These are phyloP conservation scores for Eueides isabella DNA, from an alignment of 1,140 invertebrate species.

Conservation along the genomic window DNA sequence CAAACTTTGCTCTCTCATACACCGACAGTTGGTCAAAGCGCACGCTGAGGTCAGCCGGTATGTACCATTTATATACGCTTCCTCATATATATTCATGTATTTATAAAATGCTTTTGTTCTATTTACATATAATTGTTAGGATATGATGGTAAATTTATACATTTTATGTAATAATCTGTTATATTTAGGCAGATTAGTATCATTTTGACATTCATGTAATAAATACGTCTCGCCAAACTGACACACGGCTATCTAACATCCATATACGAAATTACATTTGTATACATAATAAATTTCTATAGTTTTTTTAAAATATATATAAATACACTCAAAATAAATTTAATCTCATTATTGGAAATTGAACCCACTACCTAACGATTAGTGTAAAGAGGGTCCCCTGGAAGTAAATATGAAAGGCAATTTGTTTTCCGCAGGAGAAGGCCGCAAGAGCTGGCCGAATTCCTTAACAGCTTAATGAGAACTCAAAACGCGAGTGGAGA, in stretches of 20 bases:
- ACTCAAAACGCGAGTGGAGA: constrained; percentile 68
- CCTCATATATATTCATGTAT: not conserved
- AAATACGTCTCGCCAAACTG: not conserved
- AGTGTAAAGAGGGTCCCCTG: not conserved
- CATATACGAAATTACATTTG: not conserved
- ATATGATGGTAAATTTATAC: not conserved
- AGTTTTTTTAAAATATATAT: not conserved
- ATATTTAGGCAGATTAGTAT: not conserved
- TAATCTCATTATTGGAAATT: not conserved
- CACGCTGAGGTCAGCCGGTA: constrained; percentile 83
- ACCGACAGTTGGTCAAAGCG: constrained; percentile 88
- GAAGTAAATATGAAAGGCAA: constrained; percentile 13
- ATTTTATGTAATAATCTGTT: not conserved
- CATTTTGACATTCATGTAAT: not conserved
- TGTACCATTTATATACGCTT: constrained; percentile 20
- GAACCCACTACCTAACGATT: not conserved
- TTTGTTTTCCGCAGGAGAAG: constrained; percentile 78
- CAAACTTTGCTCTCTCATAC: constrained; percentile 88
- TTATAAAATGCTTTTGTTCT: not conserved
- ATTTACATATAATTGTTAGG: not conserved
- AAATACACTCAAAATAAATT: not conserved
- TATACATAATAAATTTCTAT: not conserved
- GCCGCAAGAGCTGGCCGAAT: constrained; percentile 78
- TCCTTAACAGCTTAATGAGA: constrained; percentile 81
- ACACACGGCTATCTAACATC: not conserved